A percentile compares a stretch with the other conserved stretches of the same genome.
Conservation (phyloP, 1,140 invertebrate species). For the Drosophila saltans region DNA sequence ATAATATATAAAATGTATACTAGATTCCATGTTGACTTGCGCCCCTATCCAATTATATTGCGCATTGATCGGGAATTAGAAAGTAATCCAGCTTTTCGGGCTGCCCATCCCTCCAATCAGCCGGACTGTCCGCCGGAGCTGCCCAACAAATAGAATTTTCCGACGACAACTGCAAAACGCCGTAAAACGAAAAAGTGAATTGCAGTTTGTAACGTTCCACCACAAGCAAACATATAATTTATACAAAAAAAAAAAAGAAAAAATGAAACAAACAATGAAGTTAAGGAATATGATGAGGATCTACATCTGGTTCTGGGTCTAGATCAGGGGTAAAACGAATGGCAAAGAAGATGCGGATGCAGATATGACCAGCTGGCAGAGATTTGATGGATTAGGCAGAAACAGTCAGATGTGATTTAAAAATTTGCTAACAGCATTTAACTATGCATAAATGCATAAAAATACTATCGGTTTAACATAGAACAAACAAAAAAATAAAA, state of each 20-base stretch:
- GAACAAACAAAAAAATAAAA: slow-evolving; percentile 30
- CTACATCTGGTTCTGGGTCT: slow-evolving; percentile 5
- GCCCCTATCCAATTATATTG: slow-evolving; percentile 94
- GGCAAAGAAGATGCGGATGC: neutral
- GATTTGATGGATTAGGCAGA: slow-evolving; percentile 53
- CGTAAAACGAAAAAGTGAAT: slow-evolving; percentile 81
- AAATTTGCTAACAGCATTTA: slow-evolving; percentile 81
- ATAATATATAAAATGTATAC: neutral
- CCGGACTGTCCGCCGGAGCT: slow-evolving; percentile 94
- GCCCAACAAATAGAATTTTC: slow-evolving; percentile 87
- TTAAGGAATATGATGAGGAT: slow-evolving; percentile 24
- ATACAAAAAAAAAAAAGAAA: slow-evolving; percentile 20
- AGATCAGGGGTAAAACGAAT: slow-evolving; percentile 6
- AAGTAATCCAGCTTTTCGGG: slow-evolving; percentile 93
- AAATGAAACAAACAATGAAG: slow-evolving; percentile 30
- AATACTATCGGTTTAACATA: slow-evolving; percentile 62
- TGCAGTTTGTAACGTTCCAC: slow-evolving; percentile 67
- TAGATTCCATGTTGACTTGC: slow-evolving; percentile 95
- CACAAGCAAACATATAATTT: slow-evolving; percentile 41
- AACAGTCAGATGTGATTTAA: slow-evolving; percentile 79
- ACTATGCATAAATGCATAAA: slow-evolving; percentile 78
- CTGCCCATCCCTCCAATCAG: slow-evolving; percentile 94
- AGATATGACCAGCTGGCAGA: slow-evolving; percentile 21
- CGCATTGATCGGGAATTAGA: slow-evolving; percentile 94
- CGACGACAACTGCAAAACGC: slow-evolving; percentile 82